Conservation (phyloP, 2,888 invertebrate species). For the Acleris emargana region DNA sequence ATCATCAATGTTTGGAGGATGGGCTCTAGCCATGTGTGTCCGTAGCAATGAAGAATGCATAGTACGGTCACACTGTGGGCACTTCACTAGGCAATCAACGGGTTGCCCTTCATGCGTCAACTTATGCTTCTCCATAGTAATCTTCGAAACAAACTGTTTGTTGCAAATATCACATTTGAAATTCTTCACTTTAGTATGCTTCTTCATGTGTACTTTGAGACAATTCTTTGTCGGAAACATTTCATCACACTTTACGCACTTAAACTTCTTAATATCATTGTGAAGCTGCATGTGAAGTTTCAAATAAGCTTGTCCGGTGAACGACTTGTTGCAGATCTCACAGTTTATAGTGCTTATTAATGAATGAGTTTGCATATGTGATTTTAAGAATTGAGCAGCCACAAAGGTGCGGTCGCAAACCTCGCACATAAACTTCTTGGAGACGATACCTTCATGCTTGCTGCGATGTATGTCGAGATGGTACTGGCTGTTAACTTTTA, state of each 20-base stretch:
- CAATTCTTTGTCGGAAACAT: conserved; percentile 80
- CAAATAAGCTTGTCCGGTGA: conserved; percentile 76
- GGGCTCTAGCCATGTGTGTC: conserved; percentile 70
- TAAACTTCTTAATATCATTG: conserved; percentile 77
- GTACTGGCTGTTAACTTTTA: conserved; percentile 78
- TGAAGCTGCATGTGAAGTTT: conserved; percentile 79
- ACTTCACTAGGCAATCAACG: conserved; percentile 76
- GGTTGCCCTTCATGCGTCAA: conserved; percentile 76
- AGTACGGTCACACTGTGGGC: conserved; percentile 73
- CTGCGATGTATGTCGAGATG: conserved; percentile 77
- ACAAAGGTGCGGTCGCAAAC: conserved; percentile 77
- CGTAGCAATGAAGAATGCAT: conserved; percentile 72
- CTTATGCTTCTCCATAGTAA: conserved; percentile 78
- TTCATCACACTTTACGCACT: conserved; percentile 77
- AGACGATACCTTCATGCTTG: conserved; percentile 72
- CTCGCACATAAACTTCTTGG: conserved; percentile 74
- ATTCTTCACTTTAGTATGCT: conserved; percentile 78
- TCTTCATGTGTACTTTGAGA: conserved; percentile 78
- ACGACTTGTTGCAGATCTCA: conserved; percentile 74
- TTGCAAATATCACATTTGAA: conserved; percentile 77
- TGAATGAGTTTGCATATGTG: conserved; percentile 79
- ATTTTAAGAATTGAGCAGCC: conserved; percentile 76
- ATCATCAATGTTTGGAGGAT: conserved; percentile 66
- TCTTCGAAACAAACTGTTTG: conserved; percentile 76
- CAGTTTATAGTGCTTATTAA: conserved; percentile 73